Evolutionary conservation across 2,888 invertebrate genomes (phyloP), one percentile per base, ranked within the genome.

Genomic region (Noctua comes): DNA sequence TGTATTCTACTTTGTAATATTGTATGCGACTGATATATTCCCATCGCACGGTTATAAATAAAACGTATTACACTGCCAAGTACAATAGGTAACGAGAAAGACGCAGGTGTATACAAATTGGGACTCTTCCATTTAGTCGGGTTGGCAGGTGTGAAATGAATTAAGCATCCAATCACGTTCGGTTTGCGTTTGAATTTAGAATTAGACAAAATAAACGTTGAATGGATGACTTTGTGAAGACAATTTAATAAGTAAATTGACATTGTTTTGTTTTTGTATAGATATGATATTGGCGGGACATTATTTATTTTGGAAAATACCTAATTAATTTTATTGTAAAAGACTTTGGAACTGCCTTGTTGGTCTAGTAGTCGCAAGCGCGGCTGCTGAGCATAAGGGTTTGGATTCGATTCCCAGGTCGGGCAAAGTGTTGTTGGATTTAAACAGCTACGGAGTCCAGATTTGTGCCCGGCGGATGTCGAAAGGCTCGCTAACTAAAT

Each of bases 101-200:
- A 40, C 76, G 71, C 72, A 73, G 70, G 27, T 72, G 76, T 80
- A 73, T 71, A 85, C 68, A 81, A 89, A 84, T 80, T 74, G 79
- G 43, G 80, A 80, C 83, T 74, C 54, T 80, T 77, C 62, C 70
- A 82, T 84, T 88, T 85, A 76, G 80, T 68, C 59, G 77, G 76
- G 72, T 86, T 73, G 82, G 68, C 88, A 87, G 82, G 79, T 89
- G 85, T 88, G 78, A 90, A 87, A 83, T 76, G 81, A 85, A 89
- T 89, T 86, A 86, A 83, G 59, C 80, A 72, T 64, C 81, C 85
- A 88, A 88, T 88, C 88, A 85, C 89, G 86, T 79, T 71, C 77
- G 76, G 68, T 40, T 59, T 59, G 80, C 68, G 82, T 80, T 79
- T 80, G 83, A 68, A 66, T 88, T 88, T 80, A 59, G 77, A 82